Evolutionary conservation across 2,888 invertebrate genomes (phyloP), one percentile per base, ranked within the genome.

Genomic region (Lasioglossum morio): DNA sequence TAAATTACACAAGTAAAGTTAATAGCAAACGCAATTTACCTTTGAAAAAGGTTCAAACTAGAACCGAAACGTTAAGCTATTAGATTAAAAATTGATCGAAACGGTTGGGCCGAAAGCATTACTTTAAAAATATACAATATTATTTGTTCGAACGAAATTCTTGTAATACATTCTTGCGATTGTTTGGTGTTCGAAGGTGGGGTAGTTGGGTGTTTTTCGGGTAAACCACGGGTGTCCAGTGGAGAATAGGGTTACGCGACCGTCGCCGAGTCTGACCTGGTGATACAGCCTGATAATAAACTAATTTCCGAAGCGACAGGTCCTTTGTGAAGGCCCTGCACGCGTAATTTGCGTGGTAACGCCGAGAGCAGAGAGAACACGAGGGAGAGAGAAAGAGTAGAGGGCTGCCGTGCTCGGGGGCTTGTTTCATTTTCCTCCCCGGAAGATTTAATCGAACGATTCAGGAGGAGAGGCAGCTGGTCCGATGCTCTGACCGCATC

Each of bases 381-480:
- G 23, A 48, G 48, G 19, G 23, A 48, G 23, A 53, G 7, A 53
- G 53, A 53, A 34, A 30, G 34, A 34, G 34, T 14, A 37, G 19
- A 16, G 63, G 12, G 5, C 27, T 43, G 23, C 5, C 7, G 16
- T 16, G 19, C 66, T 34, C 19, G 8, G 23, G 1, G 48, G 40
- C 57, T 77, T 53, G 77, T 34, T 60, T 75, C n/a, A 69, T 84
- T 84, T 82, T 78, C 75, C 63, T 43, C 40, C 23, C 70, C n/a
- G 48, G 43, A 77, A 79, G 69, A 77, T 83, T 85, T 69, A 79
- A 85, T 79, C 78, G 63, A 72, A 69, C 69, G 8, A 16, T 14
- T 8, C 43, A 27, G 34, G 60, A 74, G 74, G 48, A 72, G 70
- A 37, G 69, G 69, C 3, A 23, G 53, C 53, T 23, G 10, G 63